Evolutionary conservation across 64 coral and sea anemone species (phyloP).

Genomic region (Platygyra sinensis): DNA sequence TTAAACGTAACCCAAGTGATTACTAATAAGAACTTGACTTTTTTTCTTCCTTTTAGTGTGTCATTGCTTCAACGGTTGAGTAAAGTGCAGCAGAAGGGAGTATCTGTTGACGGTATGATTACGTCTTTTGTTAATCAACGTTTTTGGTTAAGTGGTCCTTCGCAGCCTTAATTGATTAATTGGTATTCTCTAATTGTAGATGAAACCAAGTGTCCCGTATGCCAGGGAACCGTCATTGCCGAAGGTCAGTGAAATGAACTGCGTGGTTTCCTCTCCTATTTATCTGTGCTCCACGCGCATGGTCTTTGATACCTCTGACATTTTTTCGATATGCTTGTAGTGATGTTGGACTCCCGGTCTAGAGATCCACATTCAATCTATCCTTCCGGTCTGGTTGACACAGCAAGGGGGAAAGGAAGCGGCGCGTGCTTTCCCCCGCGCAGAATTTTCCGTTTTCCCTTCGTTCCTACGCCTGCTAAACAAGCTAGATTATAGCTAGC

Average conservation of each 20-base stretch:
- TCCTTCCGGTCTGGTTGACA: no score
- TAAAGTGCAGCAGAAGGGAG: constrained; percentile 80
- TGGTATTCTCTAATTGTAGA: constrained; percentile 21
- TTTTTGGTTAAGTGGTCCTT: background rate
- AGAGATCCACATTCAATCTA: no score
- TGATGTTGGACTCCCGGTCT: no score
- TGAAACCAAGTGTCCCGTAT: constrained; percentile 69
- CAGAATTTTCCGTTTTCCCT: no score
- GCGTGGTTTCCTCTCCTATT: background rate
- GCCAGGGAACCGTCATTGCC: constrained; percentile 63
- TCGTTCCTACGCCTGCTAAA: no score
- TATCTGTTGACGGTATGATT: constrained; percentile 77
- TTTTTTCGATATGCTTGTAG: no score
- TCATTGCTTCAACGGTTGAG: constrained; percentile 84
- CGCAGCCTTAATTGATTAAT: background rate
- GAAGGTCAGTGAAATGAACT: constrained; percentile 53
- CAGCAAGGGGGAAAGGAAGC: no score
- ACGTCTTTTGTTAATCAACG: no score
- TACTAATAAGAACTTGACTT: background rate
- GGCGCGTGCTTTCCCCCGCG: no score
- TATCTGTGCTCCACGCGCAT: no score
- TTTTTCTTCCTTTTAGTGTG: constrained; percentile 65
- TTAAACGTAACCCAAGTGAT: background rate
- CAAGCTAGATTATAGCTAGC: no score
- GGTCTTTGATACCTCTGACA: no score